phyloP scores from a whole-genome alignment of 2,113 vertebrate species.

The Cinclus mexicanus region DNA sequence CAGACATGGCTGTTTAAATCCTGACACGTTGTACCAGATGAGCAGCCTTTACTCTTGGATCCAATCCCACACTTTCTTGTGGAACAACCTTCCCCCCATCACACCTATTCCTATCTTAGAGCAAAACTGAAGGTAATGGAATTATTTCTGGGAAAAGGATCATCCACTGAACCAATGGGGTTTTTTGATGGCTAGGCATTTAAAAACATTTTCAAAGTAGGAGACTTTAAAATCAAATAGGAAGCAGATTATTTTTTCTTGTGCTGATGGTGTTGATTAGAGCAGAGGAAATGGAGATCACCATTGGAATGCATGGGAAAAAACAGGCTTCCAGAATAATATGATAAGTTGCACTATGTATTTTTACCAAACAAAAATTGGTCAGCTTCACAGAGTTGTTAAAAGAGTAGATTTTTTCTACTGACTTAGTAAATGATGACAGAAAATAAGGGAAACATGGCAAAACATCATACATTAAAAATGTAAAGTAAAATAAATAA shows the following conservation, averaged over 20 bases:
- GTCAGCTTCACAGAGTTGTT: neutral
- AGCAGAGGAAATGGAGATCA: conserved; percentile 53
- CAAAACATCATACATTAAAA: neutral
- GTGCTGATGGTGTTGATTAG: conserved; percentile 59
- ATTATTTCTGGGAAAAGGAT: neutral
- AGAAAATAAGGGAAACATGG: neutral
- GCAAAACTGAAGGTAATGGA: neutral
- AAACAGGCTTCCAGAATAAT: neutral
- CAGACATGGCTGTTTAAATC: neutral
- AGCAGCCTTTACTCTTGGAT: neutral
- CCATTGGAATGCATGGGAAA: conserved; percentile 61
- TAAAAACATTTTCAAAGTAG: neutral
- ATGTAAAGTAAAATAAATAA: neutral
- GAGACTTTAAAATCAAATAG: conserved; percentile 17
- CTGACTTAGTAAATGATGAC: neutral
- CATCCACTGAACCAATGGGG: neutral
- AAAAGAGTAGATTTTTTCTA: neutral
- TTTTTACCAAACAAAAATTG: neutral
- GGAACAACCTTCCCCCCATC: neutral
- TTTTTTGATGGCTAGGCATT: neutral
- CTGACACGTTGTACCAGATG: neutral
- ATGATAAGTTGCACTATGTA: neutral
- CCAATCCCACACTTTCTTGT: neutral
- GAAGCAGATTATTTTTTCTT: conserved; percentile 25
- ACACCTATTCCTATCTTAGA: neutral